Conservation (phyloP, 2,113 vertebrate genomes). For the Oceanodroma tethys region DNA sequence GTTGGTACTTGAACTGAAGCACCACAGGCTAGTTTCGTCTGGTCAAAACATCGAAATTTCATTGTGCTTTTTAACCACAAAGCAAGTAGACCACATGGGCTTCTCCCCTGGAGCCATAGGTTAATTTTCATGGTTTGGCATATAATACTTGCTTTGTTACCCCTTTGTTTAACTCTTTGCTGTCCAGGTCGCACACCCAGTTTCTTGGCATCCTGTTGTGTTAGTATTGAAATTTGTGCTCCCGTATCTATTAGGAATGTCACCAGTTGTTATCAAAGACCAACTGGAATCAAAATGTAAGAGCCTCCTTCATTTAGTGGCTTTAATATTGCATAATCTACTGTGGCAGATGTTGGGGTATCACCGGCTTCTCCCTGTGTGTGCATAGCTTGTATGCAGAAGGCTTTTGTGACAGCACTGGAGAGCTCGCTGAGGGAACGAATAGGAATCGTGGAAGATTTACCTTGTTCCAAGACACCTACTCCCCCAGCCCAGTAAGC, state of each 20-base stretch:
- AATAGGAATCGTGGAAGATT: background rate
- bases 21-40: fast-evolving
- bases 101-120: too few species aligned
- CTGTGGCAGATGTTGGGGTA: background rate
- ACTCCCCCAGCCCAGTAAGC: background rate
- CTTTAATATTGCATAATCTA: background rate
- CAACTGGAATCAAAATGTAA: background rate
- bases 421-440: background rate
- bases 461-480: background rate
- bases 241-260: background rate
- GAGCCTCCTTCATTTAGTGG: background rate
- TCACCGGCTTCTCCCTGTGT: background rate
- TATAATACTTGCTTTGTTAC: background rate
- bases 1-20: background rate
- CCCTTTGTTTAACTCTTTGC: background rate
- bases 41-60: background rate
- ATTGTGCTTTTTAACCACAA: background rate
- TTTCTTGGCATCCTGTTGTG: background rate
- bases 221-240: background rate
- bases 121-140: background rate
- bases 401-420: background rate
- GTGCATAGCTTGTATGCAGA: background rate
- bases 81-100: background rate
- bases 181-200: too few species aligned
- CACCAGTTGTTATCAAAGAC: background rate